Conservation (phyloP, 2,113 vertebrate genomes). For the Circaetus gallicus region DNA sequence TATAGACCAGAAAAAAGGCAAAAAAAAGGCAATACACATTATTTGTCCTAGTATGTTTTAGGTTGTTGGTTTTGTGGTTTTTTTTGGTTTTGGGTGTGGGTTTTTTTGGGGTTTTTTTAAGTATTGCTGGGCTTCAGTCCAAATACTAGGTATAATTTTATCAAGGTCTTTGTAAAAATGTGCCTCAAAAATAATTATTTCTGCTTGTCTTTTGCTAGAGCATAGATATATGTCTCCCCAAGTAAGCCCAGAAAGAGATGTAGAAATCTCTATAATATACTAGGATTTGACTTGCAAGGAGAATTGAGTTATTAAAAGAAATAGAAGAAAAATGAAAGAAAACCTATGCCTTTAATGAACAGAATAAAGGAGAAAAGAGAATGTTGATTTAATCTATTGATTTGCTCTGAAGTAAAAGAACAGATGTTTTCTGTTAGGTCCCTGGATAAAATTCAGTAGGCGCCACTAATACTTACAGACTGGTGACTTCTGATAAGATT, state of each 20-base stretch:
- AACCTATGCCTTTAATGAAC: slow-evolving; percentile 54
- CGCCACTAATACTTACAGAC: slow-evolving; percentile 68
- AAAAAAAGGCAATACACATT: neutral
- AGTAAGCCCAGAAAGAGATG: slow-evolving; percentile 44
- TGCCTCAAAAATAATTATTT: slow-evolving; percentile 9
- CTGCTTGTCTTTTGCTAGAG: neutral
- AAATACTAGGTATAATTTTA: slow-evolving; percentile 15
- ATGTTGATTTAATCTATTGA: slow-evolving; percentile 73
- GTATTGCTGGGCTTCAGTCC: neutral
- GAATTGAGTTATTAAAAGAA: slow-evolving; percentile 65
- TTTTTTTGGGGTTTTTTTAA: neutral
- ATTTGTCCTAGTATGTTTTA: neutral
- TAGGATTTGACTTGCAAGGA: slow-evolving; percentile 57
- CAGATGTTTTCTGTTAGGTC: slow-evolving; percentile 75
- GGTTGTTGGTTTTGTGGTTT: too few relatives aligned
- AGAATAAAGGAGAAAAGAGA: slow-evolving; percentile 62
- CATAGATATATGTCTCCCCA: neutral
- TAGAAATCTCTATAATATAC: slow-evolving; percentile 43
- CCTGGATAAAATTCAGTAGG: slow-evolving; percentile 75
- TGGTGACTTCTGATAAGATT: slow-evolving; percentile 75
- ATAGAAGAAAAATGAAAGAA: slow-evolving; percentile 57
- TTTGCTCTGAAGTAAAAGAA: slow-evolving; percentile 71
- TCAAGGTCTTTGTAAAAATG: neutral
- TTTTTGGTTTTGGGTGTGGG: too few relatives aligned
- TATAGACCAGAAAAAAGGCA: neutral